Evolutionary conservation across 1,140 invertebrate species (phyloP), one percentile per base, ranked within the genome.

Genomic region (Hypsibius dujardini): DNA sequence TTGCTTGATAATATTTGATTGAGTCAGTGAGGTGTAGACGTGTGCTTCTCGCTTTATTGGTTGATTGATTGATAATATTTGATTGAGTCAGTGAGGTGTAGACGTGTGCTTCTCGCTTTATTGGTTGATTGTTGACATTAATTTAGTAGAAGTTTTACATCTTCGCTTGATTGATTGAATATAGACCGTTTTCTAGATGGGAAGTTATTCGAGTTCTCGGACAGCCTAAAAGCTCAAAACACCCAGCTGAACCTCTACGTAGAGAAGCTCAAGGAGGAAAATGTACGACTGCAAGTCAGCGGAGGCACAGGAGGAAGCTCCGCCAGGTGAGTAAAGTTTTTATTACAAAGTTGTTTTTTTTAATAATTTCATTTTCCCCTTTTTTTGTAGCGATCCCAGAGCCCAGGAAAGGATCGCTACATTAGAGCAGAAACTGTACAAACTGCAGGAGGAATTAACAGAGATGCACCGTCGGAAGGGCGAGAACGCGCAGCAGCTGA

Each of bases 401-500:
- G 42, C 42, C 28, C 14, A 45, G 46, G 71, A 47, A 59, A 70
- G 59, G 45, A 72, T 72, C 46, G 73, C 75, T 47, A 72, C 72
- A 1, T 81, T 92, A 67, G 90, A 93, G 81, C 89, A 92, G 75
- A 91, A 92, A 80, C 78, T 92, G 46, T 80, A 91, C 70, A 82
- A 83, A 40, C 85, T 94, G 77, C 90, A 94, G 78, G 92, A 95
- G 82, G 92, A 96, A 79, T 79, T 95, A 1, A 92, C 91, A 3
- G 90, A 89, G 71, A 78, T 95, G 46, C 91, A 94, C 77, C 85
- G 88, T 76, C 84, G 88, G 71, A 86, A 90, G 80, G 89, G 92
- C 70, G 92, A 95, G 81, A 90, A 94, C 83, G 85, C 90, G 0
- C 92, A 95, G 78, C 87, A 92, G 81, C 89, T 96, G 72, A 88